A percentile compares a stretch with the other conserved stretches of the same genome.
phyloP scores from a whole-genome alignment of 1,140 invertebrate species.

The Drosophila pseudoobscura region DNA sequence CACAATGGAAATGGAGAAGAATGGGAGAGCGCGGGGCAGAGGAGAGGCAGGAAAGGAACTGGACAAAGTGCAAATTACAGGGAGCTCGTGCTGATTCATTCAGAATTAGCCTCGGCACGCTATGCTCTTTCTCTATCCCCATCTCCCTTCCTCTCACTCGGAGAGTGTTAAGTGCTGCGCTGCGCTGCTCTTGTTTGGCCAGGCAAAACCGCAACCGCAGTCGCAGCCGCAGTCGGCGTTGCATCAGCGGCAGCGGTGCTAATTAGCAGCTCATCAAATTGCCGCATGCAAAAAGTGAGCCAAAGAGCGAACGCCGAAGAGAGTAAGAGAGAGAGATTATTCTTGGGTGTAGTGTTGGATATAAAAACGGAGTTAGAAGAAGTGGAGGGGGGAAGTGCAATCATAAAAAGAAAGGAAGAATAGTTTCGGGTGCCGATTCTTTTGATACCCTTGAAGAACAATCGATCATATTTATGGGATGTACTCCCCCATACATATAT shows the following conservation, averaged over 20 bases:
- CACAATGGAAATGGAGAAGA: slow-evolving; percentile 13
- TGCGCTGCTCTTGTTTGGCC: slow-evolving; percentile 41
- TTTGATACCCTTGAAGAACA: too few relatives aligned
- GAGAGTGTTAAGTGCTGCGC: slow-evolving; percentile 1
- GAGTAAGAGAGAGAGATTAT: too few relatives aligned
- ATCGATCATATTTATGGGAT: too few relatives aligned
- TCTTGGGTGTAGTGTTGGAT: too few relatives aligned
- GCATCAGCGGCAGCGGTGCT: slow-evolving; percentile 36
- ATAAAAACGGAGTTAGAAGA: too few relatives aligned
- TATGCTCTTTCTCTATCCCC: slow-evolving; percentile 34
- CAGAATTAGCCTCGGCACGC: slow-evolving; percentile 62
- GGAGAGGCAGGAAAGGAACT: slow-evolving; percentile 3
- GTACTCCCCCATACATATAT: too few relatives aligned
- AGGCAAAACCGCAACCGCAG: slow-evolving; percentile 34
- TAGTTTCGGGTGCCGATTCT: too few relatives aligned
- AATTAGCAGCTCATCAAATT: slow-evolving; percentile 80
- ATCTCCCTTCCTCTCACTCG: background rate
- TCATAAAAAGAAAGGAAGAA: background rate
- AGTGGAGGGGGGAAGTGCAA: background rate
- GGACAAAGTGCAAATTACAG: slow-evolving; percentile 75
- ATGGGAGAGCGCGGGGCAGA: background rate
- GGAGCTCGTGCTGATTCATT: slow-evolving; percentile 78
- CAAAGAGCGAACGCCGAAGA: slow-evolving; percentile 22
- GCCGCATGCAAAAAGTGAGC: slow-evolving; percentile 66
- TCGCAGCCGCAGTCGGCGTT: slow-evolving; percentile 13